Base-by-base conservation (phyloP, 2,113 vertebrate species). In the Bufo gargarizans region DNA sequence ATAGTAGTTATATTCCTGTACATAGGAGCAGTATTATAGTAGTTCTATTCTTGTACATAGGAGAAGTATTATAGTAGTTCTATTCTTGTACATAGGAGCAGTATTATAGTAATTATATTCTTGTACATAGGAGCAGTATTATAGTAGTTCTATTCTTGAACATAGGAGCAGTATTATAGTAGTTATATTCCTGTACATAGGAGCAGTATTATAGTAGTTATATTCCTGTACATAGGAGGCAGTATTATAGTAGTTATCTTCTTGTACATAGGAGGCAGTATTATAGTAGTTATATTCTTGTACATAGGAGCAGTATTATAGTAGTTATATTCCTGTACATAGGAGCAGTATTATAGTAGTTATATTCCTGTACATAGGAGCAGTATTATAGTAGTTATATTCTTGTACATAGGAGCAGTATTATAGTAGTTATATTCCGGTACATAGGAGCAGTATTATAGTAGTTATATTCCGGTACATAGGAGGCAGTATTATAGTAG, bases 231-330 rank as follows among this genome's bases (percentile, higher is more conserved):
- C 16, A 71, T 43, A 43, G 22, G 67, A 9, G 67, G 67, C 67
- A 71, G 67, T 71, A 71, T 71, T 71, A 71, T 71, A 71, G 22
- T 71, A 71, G 67, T 71, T 71, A 71, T 71, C 43, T 71, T 71
- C 67, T 4, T 71, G 22, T 71, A 33, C 16, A 71, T 71, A 71
- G 67, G 67, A 14, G 67, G 67, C 22, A 71, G 67, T 71, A 71
- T 71, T 71, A 71, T 71, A 71, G 67, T 71, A 71, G 67, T 71
- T 71, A 71, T 71, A 71, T 71, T 71, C 67, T 71, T 71, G 67
- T 71, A 71, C 16, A 71, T 71, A 43, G 67, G 67, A 33, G 67
- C n/a, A 71, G 67, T 71, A 71, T 33, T 71, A 43, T 71, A 71
- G n/a, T 71, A 71, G 22, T 71, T 71, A 71, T 71, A 71, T 11